phyloP scores from a whole-genome alignment of 2,113 vertebrate genomes.

The Marmota flaviventris region DNA sequence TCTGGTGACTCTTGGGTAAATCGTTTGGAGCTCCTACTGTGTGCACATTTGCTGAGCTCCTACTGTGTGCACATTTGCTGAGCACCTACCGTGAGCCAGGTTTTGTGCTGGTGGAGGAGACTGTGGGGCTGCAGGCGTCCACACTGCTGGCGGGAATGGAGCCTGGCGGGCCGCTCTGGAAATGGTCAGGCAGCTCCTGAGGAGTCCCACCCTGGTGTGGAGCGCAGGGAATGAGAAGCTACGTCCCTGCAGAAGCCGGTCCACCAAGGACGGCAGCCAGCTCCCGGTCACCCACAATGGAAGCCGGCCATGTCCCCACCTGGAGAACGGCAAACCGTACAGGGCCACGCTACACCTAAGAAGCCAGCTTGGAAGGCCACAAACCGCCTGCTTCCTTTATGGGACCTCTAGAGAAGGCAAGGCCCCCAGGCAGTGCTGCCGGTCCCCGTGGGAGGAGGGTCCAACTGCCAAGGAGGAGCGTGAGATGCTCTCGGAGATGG shows the following conservation, averaged over 20 bases:
- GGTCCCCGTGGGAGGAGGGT: not conserved
- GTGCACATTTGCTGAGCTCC: not conserved
- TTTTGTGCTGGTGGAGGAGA: not conserved
- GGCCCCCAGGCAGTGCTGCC: too few relatives aligned
- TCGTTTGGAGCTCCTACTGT: not conserved
- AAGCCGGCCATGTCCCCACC: too few relatives aligned
- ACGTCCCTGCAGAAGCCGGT: not conserved
- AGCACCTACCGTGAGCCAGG: not conserved
- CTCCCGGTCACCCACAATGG: not conserved
- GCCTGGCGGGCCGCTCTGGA: accelerated
- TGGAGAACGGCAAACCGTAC: too few relatives aligned
- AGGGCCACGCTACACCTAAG: too few relatives aligned
- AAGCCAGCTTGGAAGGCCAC: not conserved
- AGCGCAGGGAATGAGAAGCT: not conserved
- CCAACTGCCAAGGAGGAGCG: too few relatives aligned
- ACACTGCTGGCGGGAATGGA: accelerated
- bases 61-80: not conserved
- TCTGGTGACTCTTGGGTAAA: not conserved
- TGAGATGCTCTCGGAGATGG: not conserved
- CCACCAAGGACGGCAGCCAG: accelerated
- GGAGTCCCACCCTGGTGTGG: not conserved
- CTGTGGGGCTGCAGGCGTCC: too few relatives aligned
- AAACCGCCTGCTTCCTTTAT: not conserved
- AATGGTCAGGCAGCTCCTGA: accelerated
- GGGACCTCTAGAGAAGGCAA: not conserved